phyloP scores from a whole-genome alignment of 1,140 invertebrate genomes.

The Chironomus striatipennis region DNA sequence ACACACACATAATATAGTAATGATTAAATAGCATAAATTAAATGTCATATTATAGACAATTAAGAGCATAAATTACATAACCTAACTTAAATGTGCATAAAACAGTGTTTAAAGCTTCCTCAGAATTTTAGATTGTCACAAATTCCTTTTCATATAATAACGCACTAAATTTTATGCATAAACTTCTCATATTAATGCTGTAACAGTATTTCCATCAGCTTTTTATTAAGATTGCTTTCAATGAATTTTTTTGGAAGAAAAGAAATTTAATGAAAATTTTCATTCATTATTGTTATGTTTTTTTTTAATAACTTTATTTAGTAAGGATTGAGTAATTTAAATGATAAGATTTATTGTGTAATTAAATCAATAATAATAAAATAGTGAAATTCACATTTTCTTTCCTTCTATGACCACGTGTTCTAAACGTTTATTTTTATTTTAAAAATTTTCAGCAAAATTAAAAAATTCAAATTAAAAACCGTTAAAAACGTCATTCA shows the following conservation, averaged over 20 bases:
- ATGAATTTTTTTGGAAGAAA: neutral
- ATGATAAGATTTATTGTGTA: too few species aligned
- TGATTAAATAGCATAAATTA: neutral
- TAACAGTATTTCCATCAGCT: neutral
- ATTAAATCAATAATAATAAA: too few species aligned
- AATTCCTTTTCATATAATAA: neutral
- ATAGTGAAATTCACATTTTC: too few species aligned
- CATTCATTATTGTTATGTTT: slow-evolving; percentile 2
- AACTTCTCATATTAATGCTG: neutral
- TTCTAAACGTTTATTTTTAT: too few species aligned
- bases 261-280: neutral
- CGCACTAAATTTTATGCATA: neutral
- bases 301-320: neutral
- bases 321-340: too few species aligned
- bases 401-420: too few species aligned
- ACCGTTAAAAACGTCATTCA: too few species aligned
- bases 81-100: too few species aligned
- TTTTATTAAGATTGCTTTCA: neutral
- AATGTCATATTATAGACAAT: too few species aligned
- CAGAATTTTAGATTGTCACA: neutral
- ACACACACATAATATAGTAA: neutral
- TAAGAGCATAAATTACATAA: too few species aligned
- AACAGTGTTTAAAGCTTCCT: neutral
- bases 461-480: too few species aligned
- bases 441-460: too few species aligned